phyloP scores from a whole-genome alignment of 2,888 invertebrate genomes.

The Acleris cristana region DNA sequence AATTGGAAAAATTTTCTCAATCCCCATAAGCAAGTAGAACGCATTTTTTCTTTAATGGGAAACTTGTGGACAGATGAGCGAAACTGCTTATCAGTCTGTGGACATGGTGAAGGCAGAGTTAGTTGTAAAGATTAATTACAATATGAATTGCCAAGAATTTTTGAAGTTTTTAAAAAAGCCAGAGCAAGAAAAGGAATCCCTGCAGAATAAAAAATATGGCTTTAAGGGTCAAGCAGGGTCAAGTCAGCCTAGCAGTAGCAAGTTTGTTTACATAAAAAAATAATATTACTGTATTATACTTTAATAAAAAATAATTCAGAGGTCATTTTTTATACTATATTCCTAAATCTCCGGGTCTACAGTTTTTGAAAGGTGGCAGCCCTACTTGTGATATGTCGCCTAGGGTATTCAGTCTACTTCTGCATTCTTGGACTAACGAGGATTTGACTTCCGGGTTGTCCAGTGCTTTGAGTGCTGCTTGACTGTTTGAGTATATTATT shows the following conservation, averaged over 20 bases:
- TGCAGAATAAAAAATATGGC: conserved; percentile 33
- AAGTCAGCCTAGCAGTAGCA: conserved; percentile 36
- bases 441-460: too few species aligned
- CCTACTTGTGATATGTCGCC: too few species aligned
- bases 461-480: too few species aligned
- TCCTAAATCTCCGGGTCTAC: too few species aligned
- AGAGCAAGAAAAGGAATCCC: conserved; percentile 35
- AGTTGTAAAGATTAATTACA: conserved; percentile 37
- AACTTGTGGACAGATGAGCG: conserved; percentile 37
- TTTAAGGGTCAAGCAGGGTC: conserved; percentile 35
- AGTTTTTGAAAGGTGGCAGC: too few species aligned
- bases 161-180: conserved; percentile 35
- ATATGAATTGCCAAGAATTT: conserved; percentile 38
- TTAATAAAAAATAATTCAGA: too few species aligned
- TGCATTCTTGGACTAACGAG: too few species aligned
- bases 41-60: conserved; percentile 31
- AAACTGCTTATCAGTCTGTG: conserved; percentile 36
- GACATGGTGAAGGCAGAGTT: conserved; percentile 33
- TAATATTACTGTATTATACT: too few species aligned
- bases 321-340: too few species aligned
- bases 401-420: too few species aligned
- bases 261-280: conserved; percentile 22
- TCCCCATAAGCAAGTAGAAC: conserved; percentile 22
- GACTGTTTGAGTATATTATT: too few species aligned
- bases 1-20: too few species aligned